Evolutionary conservation across 1,140 invertebrate species (phyloP), one percentile per base, ranked within the genome.

Genomic region (Drosophila sucinea): DNA sequence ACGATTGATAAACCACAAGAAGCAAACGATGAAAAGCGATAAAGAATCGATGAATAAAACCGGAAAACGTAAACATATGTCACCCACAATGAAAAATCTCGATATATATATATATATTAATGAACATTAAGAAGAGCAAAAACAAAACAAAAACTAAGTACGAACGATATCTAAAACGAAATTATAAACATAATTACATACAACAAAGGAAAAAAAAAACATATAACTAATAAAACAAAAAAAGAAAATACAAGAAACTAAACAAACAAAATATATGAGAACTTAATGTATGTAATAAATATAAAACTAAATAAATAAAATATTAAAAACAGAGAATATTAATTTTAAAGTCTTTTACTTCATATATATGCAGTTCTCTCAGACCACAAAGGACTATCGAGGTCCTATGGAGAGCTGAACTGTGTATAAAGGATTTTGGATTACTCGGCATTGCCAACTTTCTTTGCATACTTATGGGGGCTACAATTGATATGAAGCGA

Each of bases 251-350:
- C 70, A 58, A 77, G 27, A 67, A 56, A 61, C 41, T 68, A 63
- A 63, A 64, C 40, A 60, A 60, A 54, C 54, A 79, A 87, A 79
- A 86, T 86, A 86, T 79, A 77, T 78, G 76, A 89, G 79, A 87
- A 87, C 83, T 87, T 84, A 90, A 87, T 87, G 83, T 89, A 87
- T 87, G 83, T 84, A 87, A 89, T 87, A 87, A 87, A 78, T 84
- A 87, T 87, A 77, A 89, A 87, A 87, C 79, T 84, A 89, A 87
- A 89, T 84, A 83, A 87, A 78, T 77, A 78, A 78, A 78, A 79
- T 89, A 77, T 86, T 83, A 62, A 79, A 83, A 87, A 87, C 67
- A 76, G 38, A 66, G 65, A 76, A 86, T 82, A 83, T 83, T 76
- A 70, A 35, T 61, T 38, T 1, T 47, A 32, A 3, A 17, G 25